These are phyloP conservation scores for Drosophila persimilis DNA, from an alignment of 1,140 invertebrate genomes.

Conservation along the genomic window DNA sequence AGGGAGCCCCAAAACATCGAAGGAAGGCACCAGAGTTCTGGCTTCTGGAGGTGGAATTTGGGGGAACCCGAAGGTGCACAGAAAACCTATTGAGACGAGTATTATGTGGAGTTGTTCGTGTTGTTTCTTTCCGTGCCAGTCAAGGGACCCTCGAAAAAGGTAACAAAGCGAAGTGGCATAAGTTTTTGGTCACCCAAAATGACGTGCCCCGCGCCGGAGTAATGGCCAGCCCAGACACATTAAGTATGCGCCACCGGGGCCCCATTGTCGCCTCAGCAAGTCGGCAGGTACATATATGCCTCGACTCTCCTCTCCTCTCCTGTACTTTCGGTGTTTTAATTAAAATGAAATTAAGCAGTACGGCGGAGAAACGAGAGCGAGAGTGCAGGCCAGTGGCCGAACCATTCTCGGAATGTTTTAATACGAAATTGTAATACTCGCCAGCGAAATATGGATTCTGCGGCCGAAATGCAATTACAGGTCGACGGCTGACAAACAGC, in stretches of 20 bases:
- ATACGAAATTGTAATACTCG: slow-evolving; percentile 49
- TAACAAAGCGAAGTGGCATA: no score
- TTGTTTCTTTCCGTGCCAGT: background rate
- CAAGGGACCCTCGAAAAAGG: no score
- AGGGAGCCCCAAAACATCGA: no score
- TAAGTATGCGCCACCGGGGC: slow-evolving; percentile 64
- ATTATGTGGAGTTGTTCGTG: no score
- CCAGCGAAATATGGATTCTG: slow-evolving; percentile 10
- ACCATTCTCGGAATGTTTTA: slow-evolving; percentile 10
- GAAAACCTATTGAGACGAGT: no score
- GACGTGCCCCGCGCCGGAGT: slow-evolving; percentile 27
- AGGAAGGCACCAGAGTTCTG: background rate
- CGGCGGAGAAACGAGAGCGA: background rate
- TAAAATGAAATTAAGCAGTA: slow-evolving; percentile 72
- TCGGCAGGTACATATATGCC: background rate
- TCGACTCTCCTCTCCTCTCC: slow-evolving; percentile 37
- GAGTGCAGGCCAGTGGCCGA: no score
- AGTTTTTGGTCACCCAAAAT: slow-evolving; percentile 40
- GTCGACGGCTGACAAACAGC: background rate
- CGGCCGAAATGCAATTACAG: slow-evolving; percentile 41
- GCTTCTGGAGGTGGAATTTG: background rate
- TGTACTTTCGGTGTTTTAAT: slow-evolving; percentile 71
- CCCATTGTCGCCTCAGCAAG: slow-evolving; percentile 9
- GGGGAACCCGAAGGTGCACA: no score
- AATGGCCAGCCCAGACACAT: slow-evolving; percentile 44